Percentiles rank a stretch among this genome's conserved stretches.
These are phyloP conservation scores for Margaritifera margaritifera DNA, from an alignment of 2,888 invertebrate genomes.

Conservation along the genomic window DNA sequence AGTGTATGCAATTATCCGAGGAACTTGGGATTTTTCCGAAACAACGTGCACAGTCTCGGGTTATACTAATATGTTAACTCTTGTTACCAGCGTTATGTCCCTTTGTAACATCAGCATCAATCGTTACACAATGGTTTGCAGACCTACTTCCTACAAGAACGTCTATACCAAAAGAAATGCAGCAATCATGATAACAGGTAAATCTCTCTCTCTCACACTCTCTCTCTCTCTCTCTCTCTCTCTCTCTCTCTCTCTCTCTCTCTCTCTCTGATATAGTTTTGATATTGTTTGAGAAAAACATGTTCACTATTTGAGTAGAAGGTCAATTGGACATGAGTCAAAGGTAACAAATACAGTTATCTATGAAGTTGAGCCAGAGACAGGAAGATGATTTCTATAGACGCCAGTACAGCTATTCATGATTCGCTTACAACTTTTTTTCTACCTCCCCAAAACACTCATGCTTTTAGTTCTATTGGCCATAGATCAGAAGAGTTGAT, in stretches of 20 bases:
- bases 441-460: too few relatives aligned
- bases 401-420: too few relatives aligned
- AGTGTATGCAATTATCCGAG: constrained; percentile 44
- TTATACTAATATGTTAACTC: constrained; percentile 63
- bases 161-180: constrained; percentile 56
- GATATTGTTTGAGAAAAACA: too few relatives aligned
- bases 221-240: constrained; percentile 4
- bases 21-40: constrained; percentile 44
- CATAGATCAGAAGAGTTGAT: background rate
- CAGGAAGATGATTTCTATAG: too few relatives aligned
- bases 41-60: constrained; percentile 53
- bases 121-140: constrained; percentile 65
- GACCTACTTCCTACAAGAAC: constrained; percentile 42
- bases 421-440: too few relatives aligned
- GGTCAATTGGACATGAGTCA: too few relatives aligned
- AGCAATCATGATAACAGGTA: constrained; percentile 53
- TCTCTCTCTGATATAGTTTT: background rate
- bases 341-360: too few relatives aligned
- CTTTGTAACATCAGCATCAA: constrained; percentile 68
- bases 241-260: constrained; percentile 4
- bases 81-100: constrained; percentile 66
- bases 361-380: too few relatives aligned
- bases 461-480: too few relatives aligned
- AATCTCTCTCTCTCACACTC: constrained; percentile 9
- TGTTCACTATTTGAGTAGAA: too few relatives aligned